Percentiles rank a stretch among this genome's conserved stretches.
Evolutionary conservation across 2,113 vertebrate genomes (phyloP).

Genomic region (Cyanistes caeruleus): DNA sequence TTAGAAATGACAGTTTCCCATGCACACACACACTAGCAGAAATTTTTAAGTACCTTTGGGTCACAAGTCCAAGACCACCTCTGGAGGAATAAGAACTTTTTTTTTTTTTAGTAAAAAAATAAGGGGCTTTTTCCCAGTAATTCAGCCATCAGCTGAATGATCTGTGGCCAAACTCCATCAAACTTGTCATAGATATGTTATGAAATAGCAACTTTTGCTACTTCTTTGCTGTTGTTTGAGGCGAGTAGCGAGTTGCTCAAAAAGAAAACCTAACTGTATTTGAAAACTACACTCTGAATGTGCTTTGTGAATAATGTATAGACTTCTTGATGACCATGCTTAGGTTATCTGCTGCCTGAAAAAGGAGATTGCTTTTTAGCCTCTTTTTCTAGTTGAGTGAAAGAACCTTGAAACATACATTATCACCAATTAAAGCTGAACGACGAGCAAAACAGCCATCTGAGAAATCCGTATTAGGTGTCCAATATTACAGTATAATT

Average conservation of each 20-base stretch:
- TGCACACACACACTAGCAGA: not conserved
- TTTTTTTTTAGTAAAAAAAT: not conserved
- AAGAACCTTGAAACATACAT: not conserved
- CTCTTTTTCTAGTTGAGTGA: not conserved
- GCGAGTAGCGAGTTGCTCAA: not conserved
- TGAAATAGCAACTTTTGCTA: not conserved
- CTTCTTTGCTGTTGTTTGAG: not conserved
- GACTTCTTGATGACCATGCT: not conserved
- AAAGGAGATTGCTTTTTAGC: not conserved
- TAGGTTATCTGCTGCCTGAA: not conserved
- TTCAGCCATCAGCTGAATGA: not conserved
- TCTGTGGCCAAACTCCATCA: not conserved
- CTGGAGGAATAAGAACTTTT: not conserved
- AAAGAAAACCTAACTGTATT: not conserved
- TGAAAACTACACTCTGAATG: not conserved
- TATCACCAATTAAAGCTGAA: not conserved
- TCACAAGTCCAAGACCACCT: not conserved
- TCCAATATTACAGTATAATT: not conserved
- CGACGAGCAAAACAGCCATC: rapidly evolving
- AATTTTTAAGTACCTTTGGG: not conserved
- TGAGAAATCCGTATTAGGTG: not conserved
- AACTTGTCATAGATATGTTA: not conserved
- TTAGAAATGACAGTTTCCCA: conserved; percentile 4
- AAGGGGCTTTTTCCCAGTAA: not conserved
- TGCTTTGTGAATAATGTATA: not conserved